phyloP scores from a whole-genome alignment of 2,797 vertebrate genomes.

The Tokudaia tokunoshimensis region DNA sequence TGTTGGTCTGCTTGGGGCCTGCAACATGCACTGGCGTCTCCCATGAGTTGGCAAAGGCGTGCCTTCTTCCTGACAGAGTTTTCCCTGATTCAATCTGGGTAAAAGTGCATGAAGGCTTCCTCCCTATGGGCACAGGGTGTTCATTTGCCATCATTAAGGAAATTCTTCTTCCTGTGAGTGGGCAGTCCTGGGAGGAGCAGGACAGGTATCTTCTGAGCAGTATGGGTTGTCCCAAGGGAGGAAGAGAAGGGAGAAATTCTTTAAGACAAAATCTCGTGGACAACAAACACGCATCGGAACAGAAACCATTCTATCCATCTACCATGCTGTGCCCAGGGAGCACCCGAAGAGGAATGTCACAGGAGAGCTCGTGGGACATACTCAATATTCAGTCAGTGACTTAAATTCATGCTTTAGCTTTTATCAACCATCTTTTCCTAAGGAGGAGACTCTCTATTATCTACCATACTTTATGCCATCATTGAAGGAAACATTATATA shows the following conservation, averaged over 20 bases:
- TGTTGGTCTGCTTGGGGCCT: neutral
- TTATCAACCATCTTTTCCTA: neutral
- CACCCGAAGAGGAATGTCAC: neutral
- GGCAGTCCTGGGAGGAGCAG: slow-evolving; percentile 36
- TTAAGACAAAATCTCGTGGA: neutral
- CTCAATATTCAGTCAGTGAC: neutral
- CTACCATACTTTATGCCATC: neutral
- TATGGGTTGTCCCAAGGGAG: neutral
- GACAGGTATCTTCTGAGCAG: slow-evolving; percentile 13
- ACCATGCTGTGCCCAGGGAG: neutral
- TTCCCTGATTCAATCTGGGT: slow-evolving; percentile 55
- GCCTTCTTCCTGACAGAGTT: slow-evolving; percentile 61
- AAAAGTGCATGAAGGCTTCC: slow-evolving; percentile 66
- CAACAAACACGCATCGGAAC: neutral
- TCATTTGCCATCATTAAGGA: slow-evolving; percentile 66
- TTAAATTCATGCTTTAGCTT: neutral
- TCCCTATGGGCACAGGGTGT: slow-evolving; percentile 37
- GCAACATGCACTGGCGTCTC: neutral
- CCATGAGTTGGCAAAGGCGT: slow-evolving; percentile 28
- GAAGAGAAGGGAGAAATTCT: neutral
- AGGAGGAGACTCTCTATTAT: neutral
- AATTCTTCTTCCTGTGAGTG: slow-evolving; percentile 68
- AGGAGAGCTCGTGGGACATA: neutral
- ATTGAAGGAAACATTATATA: neutral
- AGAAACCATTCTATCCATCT: neutral